Base-by-base conservation (phyloP, 2,888 invertebrate genomes). In the Ichneumoninae sp. region DNA sequence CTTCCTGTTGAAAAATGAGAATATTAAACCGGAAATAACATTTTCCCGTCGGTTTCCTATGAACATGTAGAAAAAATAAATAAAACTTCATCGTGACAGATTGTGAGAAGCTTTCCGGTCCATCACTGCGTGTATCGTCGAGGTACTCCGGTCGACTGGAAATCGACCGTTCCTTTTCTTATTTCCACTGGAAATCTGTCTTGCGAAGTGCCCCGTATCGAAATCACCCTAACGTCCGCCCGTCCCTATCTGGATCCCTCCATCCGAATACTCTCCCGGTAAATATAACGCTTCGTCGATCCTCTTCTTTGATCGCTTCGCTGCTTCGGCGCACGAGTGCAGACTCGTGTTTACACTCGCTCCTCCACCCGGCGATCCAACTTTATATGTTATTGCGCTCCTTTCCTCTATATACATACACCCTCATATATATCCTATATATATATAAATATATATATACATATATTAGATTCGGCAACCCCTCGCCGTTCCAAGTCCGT, bases 301-400 rank as follows among this genome's bases (percentile, higher is more conserved):
- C 82, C 82, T 66, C 83, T 70, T 80, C 72, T 80, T 80, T 83
- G 57, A 75, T 80, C 83, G 74, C 86, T 86, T 86, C 86, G 84
- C 86, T 86, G 72, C 57, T 80, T 72, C 57, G 72, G 62, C 82
- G 79, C 87, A 86, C 26, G 89, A 90, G 90, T 90, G 90, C 89
- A 88, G 87, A 89, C 85, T 88, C 91, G 87, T 90, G 90, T 90
- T 90, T 90, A 90, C 90, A 90, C 86, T 88, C 86, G 79, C 75
- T 81, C 80, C 83, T 82, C 81, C 81, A 87, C 4, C 69, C 60
- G 26, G 33, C 72, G 62, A 78, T 85, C 50, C 52, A 75, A 50
- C 78, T 79, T 79, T 75, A 72, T 62, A 57, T 52, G 13, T 83
- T 50, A 65, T 75, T 76, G 30, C 72, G 10, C 26, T 36, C 16